Base-by-base conservation (phyloP, 2,888 invertebrate species). In the Xanthorhoe designata region DNA sequence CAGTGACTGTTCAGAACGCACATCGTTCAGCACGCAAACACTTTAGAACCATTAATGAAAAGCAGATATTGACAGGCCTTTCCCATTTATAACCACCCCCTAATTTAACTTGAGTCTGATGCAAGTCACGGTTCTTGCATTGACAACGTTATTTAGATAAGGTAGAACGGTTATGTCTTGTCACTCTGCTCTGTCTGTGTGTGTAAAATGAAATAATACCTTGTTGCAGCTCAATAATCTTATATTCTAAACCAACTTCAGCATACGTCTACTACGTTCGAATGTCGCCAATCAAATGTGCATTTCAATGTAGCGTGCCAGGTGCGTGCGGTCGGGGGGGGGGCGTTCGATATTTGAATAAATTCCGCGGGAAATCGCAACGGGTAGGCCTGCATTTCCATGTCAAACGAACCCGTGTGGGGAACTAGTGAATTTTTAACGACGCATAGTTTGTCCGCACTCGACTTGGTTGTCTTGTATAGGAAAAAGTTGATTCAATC, bases 331-430 rank as follows among this genome's bases (percentile, higher is more conserved):
- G 75, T 74, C 69, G 57, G 54, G 65, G 61, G 63, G 62, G 70
- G 77, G 70, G 60, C 59, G 74, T 75, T 77, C 77, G 73, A 73
- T 74, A 82, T 87, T 84, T 86, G 87, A 87, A 88, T 88, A 87
- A 83, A 87, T 89, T 86, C 83, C 79, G 79, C 79, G 84, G 79
- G 77, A 81, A 80, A 80, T 84, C 81, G 82, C 83, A 80, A 78
- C 84, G 83, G 78, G 83, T 82, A 84, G 84, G 84, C 86, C 74
- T 80, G 81, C 87, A 92, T 92, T 92, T 87, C 87, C 92, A 92
- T 92, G 90, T 91, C 92, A 92, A 92, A 92, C 90, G 89, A 74
- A 73, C 73, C 73, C 78, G 78, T 74, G 76, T 76, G 76, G 76
- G 75, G 76, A 76, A 76, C 79, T 82, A 80, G 85, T 88, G 88